Base-by-base conservation (phyloP, 2,113 vertebrate species). In the Platycercus adscitus region DNA sequence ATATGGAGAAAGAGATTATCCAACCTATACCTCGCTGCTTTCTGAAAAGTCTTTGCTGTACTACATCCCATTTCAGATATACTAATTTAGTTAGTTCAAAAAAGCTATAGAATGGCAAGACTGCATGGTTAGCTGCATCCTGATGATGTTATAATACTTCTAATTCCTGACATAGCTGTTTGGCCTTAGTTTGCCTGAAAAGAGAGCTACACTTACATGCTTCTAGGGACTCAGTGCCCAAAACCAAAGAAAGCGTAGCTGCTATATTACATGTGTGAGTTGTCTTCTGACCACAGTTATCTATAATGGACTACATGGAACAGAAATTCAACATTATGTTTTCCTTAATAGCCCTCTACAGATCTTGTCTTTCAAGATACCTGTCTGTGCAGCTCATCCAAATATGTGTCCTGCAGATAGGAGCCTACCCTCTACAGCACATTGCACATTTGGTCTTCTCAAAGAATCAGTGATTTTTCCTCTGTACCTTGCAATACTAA, bases 401-500 rank as follows among this genome's bases (percentile, higher is more conserved):
- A 89, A 87, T 82, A 66, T 79, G 83, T 29, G 7, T 91, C 29
- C 60, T 89, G 83, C 39, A 85, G 81, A 68, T 77, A 60, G 76
- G 61, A 78, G 47, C 64, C 35, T 72, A 17, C 64, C 28, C 49
- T 69, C 63, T 28, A 35, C 28, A 92, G 66, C 37, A 75, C 44
- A 41, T 37, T 81, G 61, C 35, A 49, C 41, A 49, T 82, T 93
- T 80, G 53, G 49, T 85, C 19, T 46, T 75, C 69, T 84, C 56
- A 65, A 9, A 56, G 63, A 76, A 85, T 39, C 53, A 26, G 33
- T 53, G 49, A 29, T 85, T 92, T 94, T 94, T 79, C 66, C 78
- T 81, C 84, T 66, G 70, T 93, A 92, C 75, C 81, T 89, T 91
- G 52, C 66, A 91, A 35, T 76, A 28, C 35, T 85, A 76, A 76